Evolutionary conservation across 1,140 invertebrate species (phyloP).

Genomic region (Aphelenchoides fujianensis): DNA sequence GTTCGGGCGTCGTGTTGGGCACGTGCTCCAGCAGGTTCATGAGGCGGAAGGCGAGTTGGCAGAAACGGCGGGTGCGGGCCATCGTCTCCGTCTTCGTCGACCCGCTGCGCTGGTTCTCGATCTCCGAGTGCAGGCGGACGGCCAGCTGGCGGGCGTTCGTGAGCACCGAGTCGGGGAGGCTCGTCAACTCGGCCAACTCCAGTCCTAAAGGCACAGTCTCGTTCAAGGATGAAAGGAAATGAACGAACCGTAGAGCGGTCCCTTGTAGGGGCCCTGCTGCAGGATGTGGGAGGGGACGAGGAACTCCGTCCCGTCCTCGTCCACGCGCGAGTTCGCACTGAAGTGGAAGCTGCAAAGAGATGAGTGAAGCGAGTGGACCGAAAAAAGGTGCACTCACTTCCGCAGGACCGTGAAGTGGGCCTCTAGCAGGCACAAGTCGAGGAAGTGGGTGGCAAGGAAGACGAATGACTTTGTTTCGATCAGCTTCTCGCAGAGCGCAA

Average conservation of each 20-base stretch:
- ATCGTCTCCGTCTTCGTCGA: too few species aligned
- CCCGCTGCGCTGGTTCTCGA: constrained; percentile 8
- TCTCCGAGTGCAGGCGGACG: constrained; percentile 3
- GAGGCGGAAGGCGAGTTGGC: constrained; percentile 1
- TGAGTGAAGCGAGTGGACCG: not conserved
- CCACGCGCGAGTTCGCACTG: not conserved
- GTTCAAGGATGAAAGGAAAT: constrained; percentile 7
- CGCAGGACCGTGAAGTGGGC: constrained; percentile 29
- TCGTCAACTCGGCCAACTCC: constrained; percentile 43
- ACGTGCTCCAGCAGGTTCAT: constrained; percentile 5
- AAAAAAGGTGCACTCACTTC: constrained; percentile 38
- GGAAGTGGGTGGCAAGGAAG: constrained; percentile 49
- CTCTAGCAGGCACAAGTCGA: constrained; percentile 42
- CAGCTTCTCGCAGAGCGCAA: constrained; percentile 42
- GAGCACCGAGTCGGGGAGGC: constrained; percentile 23
- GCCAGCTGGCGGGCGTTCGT: constrained; percentile 23
- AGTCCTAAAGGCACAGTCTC: constrained; percentile 37
- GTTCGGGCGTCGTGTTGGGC: not conserved
- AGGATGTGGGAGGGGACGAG: constrained; percentile 37
- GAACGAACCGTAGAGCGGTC: constrained; percentile 43
- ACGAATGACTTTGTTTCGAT: constrained; percentile 42
- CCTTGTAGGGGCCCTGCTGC: constrained; percentile 35
- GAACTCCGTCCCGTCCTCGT: constrained; percentile 21
- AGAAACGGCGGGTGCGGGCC: not conserved
- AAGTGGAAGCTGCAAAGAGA: constrained; percentile 49